These are phyloP conservation scores for Machimus rusticus DNA, from an alignment of 2,888 invertebrate species.

Conservation along the genomic window DNA sequence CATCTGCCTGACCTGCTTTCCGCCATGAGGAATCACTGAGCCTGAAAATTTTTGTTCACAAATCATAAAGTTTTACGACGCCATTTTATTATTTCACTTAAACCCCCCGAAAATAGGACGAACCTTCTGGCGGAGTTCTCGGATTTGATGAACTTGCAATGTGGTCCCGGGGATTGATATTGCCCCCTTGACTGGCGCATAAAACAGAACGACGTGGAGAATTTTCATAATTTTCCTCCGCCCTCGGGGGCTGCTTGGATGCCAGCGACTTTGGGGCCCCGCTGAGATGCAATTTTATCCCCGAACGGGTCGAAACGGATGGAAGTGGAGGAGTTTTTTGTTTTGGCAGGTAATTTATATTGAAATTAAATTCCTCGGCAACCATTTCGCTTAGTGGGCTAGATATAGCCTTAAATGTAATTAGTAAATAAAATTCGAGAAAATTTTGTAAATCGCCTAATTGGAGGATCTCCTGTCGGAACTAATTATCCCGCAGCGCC, in stretches of 20 bases:
- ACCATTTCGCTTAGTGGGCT: background rate
- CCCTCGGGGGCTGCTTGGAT: background rate
- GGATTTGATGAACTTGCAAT: conserved; percentile 43
- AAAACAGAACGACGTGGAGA: conserved; percentile 31
- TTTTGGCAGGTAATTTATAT: background rate
- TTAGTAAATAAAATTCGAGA: conserved; percentile 26
- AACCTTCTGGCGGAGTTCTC: conserved; percentile 17
- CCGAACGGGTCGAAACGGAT: background rate
- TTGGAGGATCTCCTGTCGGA: background rate
- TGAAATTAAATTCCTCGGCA: background rate
- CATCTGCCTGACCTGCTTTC: conserved; percentile 41
- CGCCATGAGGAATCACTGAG: conserved; percentile 44
- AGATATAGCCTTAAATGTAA: background rate
- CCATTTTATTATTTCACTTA: conserved; percentile 48
- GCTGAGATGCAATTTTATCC: background rate
- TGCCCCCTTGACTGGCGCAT: conserved; percentile 1
- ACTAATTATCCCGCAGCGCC: conserved; percentile 33
- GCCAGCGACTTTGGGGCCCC: background rate
- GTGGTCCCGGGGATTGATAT: conserved; percentile 20
- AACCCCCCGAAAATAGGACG: conserved; percentile 41
- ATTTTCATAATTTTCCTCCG: conserved; percentile 19
- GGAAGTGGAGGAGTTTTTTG: background rate
- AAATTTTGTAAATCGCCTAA: background rate
- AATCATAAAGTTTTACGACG: conserved; percentile 49
- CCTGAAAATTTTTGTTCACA: conserved; percentile 49